Evolutionary conservation across 2,113 vertebrate genomes (phyloP).

Genomic region (Ramphastos sulfuratus): DNA sequence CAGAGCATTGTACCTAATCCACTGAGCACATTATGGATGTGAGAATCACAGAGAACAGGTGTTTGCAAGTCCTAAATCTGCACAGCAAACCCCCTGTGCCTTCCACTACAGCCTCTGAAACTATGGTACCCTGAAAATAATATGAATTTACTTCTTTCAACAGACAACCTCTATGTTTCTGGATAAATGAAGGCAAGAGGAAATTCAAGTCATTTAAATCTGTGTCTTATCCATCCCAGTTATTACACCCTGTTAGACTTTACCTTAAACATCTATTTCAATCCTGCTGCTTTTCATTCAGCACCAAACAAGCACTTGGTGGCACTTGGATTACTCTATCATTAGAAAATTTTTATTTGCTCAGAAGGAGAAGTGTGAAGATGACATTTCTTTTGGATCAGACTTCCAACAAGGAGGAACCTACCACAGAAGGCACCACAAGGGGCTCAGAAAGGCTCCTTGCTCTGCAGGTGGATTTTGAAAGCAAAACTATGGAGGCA

Average conservation of each 20-base stretch:
- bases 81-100: neutral
- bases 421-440: neutral
- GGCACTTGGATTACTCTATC: neutral
- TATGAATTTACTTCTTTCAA: neutral
- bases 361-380: neutral
- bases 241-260: neutral
- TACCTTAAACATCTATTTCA: neutral
- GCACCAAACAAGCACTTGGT: neutral
- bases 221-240: neutral
- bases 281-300: neutral
- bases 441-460: neutral
- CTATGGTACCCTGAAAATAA: rapidly evolving
- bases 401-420: neutral
- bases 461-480: neutral
- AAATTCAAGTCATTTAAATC: neutral
- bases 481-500: neutral
- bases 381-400: neutral
- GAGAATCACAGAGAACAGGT: neutral
- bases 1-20: neutral
- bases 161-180: neutral
- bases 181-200: neutral
- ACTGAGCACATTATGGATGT: neutral
- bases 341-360: neutral
- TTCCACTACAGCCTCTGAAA: neutral
- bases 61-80: neutral